Evolutionary conservation across 2,888 invertebrate genomes (phyloP), one percentile per base, ranked within the genome.

Genomic region (Augiades crinisus): DNA sequence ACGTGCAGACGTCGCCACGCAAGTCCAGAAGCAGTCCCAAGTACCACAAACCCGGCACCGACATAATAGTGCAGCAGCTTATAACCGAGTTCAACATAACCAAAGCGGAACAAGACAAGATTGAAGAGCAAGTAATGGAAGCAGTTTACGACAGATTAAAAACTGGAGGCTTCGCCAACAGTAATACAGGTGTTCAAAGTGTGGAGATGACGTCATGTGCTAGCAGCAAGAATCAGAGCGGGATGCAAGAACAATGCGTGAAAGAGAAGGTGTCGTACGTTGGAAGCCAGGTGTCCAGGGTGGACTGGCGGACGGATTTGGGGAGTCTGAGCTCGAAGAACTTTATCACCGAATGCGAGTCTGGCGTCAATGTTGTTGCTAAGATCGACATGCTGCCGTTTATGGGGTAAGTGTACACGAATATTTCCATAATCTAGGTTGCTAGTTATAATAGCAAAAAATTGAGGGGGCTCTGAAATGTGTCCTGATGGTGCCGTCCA

Each of bases 371-470:
- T 46, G 71, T 86, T 0, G 72, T 82, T 2, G 70, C 74, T 0
- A 75, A 72, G 56, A 83, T 87, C 6, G 75, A 85, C 27, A 72
- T 69, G 68, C 63, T 87, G 58, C 74, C 81, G 1, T 87, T 83
- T 58, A 84, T 88, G 78, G 84, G 84, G 87, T 87, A 44, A 79
- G 86, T 68, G 3, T 27, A 12, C 7, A 22, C 10, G 43, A 21
- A 17, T 21, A n/a, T 30, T 36, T 12, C 54, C 34, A n/a, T n/a
- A n/a, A n/a, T n/a, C n/a, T n/a, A n/a, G n/a, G n/a, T n/a, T n/a
- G n/a, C n/a, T n/a, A n/a, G n/a, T n/a, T n/a, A n/a, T n/a, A n/a
- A n/a, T n/a, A n/a, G n/a, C n/a, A n/a, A n/a, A n/a, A n/a, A n/a
- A n/a, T n/a, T n/a, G n/a, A n/a, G n/a, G n/a, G n/a, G n/a, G n/a